Conservation (phyloP, 2,888 invertebrate genomes). For the Drosophila helvetica region DNA sequence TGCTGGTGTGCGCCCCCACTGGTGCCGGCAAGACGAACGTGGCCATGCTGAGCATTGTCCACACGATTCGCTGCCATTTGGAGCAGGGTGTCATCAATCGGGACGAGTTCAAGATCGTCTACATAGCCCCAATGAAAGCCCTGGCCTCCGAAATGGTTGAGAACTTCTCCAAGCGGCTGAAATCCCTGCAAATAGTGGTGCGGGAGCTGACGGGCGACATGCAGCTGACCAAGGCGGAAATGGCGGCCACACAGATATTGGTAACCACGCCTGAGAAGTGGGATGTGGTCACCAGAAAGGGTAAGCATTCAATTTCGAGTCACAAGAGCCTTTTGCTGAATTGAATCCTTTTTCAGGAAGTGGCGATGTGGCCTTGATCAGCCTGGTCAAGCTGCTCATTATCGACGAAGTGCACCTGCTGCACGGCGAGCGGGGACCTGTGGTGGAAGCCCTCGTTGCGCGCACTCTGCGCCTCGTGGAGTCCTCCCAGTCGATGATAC, state of each 20-base stretch:
- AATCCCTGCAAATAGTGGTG: constrained; percentile 91
- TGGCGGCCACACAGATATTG: constrained; percentile 97
- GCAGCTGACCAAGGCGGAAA: constrained; percentile 97
- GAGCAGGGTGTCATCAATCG: constrained; percentile 92
- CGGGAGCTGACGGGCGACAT: constrained; percentile 99
- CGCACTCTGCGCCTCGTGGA: constrained; percentile 96
- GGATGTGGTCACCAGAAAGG: constrained; percentile 99
- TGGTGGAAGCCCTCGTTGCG: constrained; percentile 98
- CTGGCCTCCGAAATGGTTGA: constrained; percentile 99
- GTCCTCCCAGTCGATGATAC: constrained; percentile 95
- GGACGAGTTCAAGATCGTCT: constrained; percentile 98
- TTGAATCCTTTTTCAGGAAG: constrained; percentile 84
- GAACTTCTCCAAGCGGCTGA: constrained; percentile 93
- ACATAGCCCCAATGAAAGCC: constrained; percentile 99
- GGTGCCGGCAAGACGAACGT: constrained; percentile 99
- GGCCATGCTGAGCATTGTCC: constrained; percentile 95
- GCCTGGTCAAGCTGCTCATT: constrained; percentile 95
- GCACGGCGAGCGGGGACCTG: constrained; percentile 98
- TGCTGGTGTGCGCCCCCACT: constrained; percentile 99
- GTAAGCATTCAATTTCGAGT: constrained; percentile 41
- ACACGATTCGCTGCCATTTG: constrained; percentile 94
- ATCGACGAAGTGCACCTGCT: constrained; percentile 98
- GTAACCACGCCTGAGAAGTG: constrained; percentile 99
- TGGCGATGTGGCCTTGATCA: constrained; percentile 94
- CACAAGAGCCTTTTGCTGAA: not conserved